phyloP scores from a whole-genome alignment of 2,797 vertebrate genomes.

The Clarias laeviceps region DNA sequence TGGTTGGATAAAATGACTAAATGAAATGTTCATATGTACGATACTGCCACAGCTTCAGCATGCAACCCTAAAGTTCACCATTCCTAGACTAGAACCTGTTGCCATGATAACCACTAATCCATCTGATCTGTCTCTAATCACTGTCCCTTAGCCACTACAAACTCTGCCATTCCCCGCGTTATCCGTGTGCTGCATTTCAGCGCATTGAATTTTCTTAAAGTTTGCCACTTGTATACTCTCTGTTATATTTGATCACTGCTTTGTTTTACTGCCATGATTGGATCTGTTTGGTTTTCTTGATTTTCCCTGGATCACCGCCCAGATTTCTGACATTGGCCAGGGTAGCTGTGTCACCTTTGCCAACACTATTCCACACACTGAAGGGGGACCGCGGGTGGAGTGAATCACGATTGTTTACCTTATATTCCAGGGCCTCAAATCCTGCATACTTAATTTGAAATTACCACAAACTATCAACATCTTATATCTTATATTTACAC shows the following conservation, averaged over 20 bases:
- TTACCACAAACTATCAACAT: not conserved
- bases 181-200: not conserved
- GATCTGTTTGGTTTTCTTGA: slow-evolving; percentile 15
- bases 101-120: not conserved
- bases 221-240: not conserved
- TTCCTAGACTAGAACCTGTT: slow-evolving; percentile 2
- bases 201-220: not conserved
- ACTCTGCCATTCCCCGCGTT: not conserved
- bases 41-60: not conserved
- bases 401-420: not conserved
- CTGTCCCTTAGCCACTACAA: not conserved
- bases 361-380: not conserved
- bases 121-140: slow-evolving; percentile 1
- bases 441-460: not conserved
- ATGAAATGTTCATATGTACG: not conserved
- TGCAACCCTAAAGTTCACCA: not conserved
- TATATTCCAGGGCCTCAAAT: not conserved
- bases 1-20: not conserved
- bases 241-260: not conserved
- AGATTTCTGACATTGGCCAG: slow-evolving; percentile 5
- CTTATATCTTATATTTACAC: not conserved
- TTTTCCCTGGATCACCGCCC: slow-evolving; percentile 9
- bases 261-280: not conserved
- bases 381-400: not conserved
- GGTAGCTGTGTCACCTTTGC: not conserved